Evolutionary conservation across 2,888 invertebrate species (phyloP).

Genomic region (Embidobia sp.): DNA sequence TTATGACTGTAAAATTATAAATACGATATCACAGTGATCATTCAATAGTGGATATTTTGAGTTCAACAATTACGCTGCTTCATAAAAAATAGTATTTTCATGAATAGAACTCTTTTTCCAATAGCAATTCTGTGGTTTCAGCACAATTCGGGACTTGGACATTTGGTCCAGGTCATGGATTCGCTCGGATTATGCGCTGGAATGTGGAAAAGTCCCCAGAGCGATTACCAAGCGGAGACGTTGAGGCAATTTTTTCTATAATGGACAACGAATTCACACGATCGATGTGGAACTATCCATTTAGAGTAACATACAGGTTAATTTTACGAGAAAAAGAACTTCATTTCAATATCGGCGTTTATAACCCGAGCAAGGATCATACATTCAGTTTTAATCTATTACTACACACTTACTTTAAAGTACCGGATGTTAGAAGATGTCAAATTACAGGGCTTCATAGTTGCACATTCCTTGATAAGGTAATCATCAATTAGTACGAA

Average conservation of each 20-base stretch:
- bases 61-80: no score
- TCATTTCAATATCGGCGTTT: constrained; percentile 95
- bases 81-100: no score
- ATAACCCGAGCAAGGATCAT: constrained; percentile 95
- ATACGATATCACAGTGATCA: no score
- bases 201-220: constrained; percentile 94
- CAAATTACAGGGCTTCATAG: constrained; percentile 96
- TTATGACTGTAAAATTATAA: no score
- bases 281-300: constrained; percentile 97
- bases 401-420: constrained; percentile 97
- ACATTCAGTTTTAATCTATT: constrained; percentile 96
- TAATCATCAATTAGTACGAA: no score
- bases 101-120: no score
- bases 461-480: constrained; percentile 94
- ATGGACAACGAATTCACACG: constrained; percentile 96
- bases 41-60: no score
- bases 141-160: constrained; percentile 98
- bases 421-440: constrained; percentile 95
- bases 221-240: constrained; percentile 93
- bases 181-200: constrained; percentile 96
- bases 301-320: constrained; percentile 95
- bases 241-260: constrained; percentile 94
- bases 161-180: constrained; percentile 97
- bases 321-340: constrained; percentile 95
- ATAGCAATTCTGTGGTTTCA: constrained; percentile 82